Percentiles rank a stretch among this genome's conserved stretches.
Evolutionary conservation across 2,888 invertebrate genomes (phyloP).

Genomic region (Keiferia lycopersicella): DNA sequence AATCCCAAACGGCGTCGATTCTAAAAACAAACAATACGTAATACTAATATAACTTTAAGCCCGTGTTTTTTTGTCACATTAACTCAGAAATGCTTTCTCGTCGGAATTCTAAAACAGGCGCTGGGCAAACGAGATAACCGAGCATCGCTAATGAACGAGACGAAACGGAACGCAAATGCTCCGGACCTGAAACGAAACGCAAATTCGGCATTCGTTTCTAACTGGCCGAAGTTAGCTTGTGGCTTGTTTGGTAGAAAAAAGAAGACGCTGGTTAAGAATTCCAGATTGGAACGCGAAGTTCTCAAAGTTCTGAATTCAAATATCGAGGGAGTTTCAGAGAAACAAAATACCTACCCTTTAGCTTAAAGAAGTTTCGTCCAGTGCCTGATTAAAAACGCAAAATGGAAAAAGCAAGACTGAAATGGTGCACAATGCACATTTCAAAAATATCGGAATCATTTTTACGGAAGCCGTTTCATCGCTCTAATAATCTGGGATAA

Average conservation of each 20-base stretch:
- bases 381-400: too few species aligned
- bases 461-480: too few species aligned
- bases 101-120: slow-evolving; percentile 26
- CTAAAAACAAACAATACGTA: slow-evolving; percentile 17
- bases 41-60: neutral
- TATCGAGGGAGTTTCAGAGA: slow-evolving; percentile 1
- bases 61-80: slow-evolving; percentile 22
- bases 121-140: slow-evolving; percentile 29
- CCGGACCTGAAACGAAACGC: slow-evolving; percentile 6
- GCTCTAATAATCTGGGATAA: too few species aligned
- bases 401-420: too few species aligned
- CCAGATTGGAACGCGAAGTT: slow-evolving; percentile 5
- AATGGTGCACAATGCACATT: too few species aligned
- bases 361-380: neutral
- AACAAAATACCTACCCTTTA: neutral
- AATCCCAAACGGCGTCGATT: slow-evolving; percentile 7
- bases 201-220: slow-evolving; percentile 6
- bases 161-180: slow-evolving; percentile 24
- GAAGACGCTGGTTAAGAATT: neutral
- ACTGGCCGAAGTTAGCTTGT: slow-evolving; percentile 9
- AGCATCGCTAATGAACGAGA: slow-evolving; percentile 27
- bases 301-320: slow-evolving; percentile 11
- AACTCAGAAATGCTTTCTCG: slow-evolving; percentile 19
- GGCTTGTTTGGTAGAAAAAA: slow-evolving; percentile 5
- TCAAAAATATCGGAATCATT: too few species aligned